These are phyloP conservation scores for Asteroscopus sphinx DNA, from an alignment of 2,888 invertebrate genomes.

Conservation along the genomic window DNA sequence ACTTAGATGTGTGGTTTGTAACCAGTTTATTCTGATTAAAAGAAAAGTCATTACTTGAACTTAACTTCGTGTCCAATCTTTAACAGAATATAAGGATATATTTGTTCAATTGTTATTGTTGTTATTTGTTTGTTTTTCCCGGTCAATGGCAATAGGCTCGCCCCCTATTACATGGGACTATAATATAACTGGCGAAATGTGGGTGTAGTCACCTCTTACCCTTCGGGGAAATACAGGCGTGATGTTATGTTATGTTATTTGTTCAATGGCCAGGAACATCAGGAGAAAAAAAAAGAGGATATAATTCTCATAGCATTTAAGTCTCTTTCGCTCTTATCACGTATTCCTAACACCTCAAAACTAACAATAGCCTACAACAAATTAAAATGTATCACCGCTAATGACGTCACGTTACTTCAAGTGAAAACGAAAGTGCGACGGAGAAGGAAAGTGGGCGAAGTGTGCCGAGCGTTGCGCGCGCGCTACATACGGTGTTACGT, in stretches of 20 bases:
- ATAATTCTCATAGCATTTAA: neutral
- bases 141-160: too few relatives aligned
- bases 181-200: too few relatives aligned
- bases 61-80: neutral
- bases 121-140: too few relatives aligned
- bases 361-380: constrained; percentile 14
- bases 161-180: too few relatives aligned
- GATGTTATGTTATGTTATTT: too few relatives aligned
- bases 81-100: neutral
- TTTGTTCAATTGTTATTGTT: too few relatives aligned
- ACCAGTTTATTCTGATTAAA: neutral
- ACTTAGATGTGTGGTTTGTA: neutral
- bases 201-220: too few relatives aligned
- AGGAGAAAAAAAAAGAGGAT: too few relatives aligned
- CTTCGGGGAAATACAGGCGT: too few relatives aligned
- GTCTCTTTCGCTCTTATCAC: neutral
- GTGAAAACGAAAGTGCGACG: constrained; percentile 72
- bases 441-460: constrained; percentile 71
- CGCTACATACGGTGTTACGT: constrained; percentile 54
- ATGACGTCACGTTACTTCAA: constrained; percentile 56
- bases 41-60: neutral
- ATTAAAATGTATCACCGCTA: constrained; percentile 12
- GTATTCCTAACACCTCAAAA: neutral
- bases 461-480: constrained; percentile 54
- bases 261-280: too few relatives aligned